A percentile compares a stretch with the other conserved stretches of the same genome.
These are phyloP conservation scores for Gymnocephalus cernua DNA, from an alignment of 2,113 vertebrate genomes.

Conservation along the genomic window DNA sequence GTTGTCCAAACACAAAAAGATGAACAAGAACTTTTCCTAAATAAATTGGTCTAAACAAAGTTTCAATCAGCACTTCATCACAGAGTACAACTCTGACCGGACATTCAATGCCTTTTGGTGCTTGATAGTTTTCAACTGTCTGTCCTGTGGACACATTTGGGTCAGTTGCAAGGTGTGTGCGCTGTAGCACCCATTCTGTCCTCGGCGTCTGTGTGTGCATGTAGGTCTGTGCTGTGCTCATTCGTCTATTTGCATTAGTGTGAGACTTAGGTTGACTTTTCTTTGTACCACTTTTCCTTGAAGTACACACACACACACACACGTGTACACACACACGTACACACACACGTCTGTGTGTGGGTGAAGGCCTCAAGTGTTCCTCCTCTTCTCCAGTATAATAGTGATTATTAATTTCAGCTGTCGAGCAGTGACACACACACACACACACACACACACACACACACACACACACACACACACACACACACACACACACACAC, in stretches of 20 bases:
- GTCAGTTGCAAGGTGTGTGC: not conserved
- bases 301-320: conserved; percentile 36
- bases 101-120: not conserved
- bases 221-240: conserved; percentile 30
- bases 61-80: not conserved
- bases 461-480: conserved; percentile 11
- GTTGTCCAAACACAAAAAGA: not conserved
- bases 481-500: conserved; percentile 22
- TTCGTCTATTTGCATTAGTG: conserved; percentile 58
- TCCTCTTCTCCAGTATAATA: conserved; percentile 54
- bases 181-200: conserved; percentile 30
- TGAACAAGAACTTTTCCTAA: not conserved
- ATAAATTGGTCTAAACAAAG: not conserved
- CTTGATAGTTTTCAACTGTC: not conserved
- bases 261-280: conserved; percentile 60
- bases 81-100: not conserved
- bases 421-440: conserved; percentile 32
- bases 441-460: conserved; percentile 20
- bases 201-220: conserved; percentile 24
- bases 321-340: conserved; percentile 15
- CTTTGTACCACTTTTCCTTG: conserved; percentile 60
- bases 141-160: not conserved
- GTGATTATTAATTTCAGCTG: conserved; percentile 77
- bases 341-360: conserved; percentile 21
- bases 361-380: conserved; percentile 59